A percentile compares a stretch with the other conserved stretches of the same genome.
phyloP scores from a whole-genome alignment of 2,113 vertebrate species.

The Cyprinodon variegatus region DNA sequence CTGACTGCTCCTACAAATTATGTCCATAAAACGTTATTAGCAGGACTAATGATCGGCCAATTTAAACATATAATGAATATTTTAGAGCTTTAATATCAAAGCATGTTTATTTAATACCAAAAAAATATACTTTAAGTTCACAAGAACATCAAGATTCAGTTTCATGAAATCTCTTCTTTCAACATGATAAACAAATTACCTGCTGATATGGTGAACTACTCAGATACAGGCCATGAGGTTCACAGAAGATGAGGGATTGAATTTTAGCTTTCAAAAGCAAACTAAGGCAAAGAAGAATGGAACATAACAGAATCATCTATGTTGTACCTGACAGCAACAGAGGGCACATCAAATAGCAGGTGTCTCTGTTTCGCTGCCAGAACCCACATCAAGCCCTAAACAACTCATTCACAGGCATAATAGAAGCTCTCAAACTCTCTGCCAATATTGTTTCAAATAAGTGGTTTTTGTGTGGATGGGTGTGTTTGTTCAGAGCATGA shows the following conservation, averaged over 20 bases:
- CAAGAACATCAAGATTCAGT: background rate
- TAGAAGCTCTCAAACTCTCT: constrained; percentile 62
- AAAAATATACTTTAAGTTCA: background rate
- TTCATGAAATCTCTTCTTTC: constrained; percentile 17
- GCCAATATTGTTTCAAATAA: constrained; percentile 51
- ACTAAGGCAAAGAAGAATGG: constrained; percentile 60
- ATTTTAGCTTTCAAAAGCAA: constrained; percentile 44
- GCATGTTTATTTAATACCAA: background rate
- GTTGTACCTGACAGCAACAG: constrained; percentile 58
- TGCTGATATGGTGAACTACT: constrained; percentile 25
- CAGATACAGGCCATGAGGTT: constrained; percentile 27
- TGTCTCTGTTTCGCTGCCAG: constrained; percentile 61
- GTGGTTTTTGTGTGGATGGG: constrained; percentile 33
- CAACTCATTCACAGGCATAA: constrained; percentile 64
- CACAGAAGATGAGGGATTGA: constrained; percentile 33
- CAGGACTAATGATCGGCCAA: background rate
- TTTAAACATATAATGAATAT: background rate
- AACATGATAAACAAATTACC: constrained; percentile 55
- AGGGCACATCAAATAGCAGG: constrained; percentile 63
- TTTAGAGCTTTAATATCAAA: background rate
- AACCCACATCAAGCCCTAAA: constrained; percentile 62
- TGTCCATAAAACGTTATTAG: background rate
- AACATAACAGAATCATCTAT: constrained; percentile 41
- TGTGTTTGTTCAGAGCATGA: constrained; percentile 18
- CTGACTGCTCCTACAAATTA: background rate